Percentiles rank a stretch among this genome's conserved stretches.
These are phyloP conservation scores for Atherinomorus stipes DNA, from an alignment of 2,113 vertebrate species.

Conservation along the genomic window DNA sequence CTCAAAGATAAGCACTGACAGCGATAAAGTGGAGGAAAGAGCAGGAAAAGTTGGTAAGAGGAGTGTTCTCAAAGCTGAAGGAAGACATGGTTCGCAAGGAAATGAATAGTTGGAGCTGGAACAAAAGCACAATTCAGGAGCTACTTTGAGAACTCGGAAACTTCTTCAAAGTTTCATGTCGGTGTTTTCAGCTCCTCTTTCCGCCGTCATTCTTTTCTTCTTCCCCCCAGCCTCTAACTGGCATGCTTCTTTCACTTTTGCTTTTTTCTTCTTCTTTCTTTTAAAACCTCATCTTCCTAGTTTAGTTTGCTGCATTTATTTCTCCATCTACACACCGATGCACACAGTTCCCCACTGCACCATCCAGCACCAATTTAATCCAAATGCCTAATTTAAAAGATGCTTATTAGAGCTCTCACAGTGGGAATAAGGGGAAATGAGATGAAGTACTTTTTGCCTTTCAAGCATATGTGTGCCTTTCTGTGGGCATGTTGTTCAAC, in stretches of 20 bases:
- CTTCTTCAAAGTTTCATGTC: conserved; percentile 56
- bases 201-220: neutral
- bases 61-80: conserved; percentile 39
- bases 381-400: conserved; percentile 73
- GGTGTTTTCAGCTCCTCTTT: conserved; percentile 1
- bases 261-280: neutral
- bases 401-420: conserved; percentile 67
- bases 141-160: conserved; percentile 56
- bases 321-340: neutral
- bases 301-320: conserved; percentile 30
- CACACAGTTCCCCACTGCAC: neutral
- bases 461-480: conserved; percentile 1
- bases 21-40: conserved; percentile 45
- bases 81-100: conserved; percentile 48
- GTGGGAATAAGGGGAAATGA: conserved; percentile 46
- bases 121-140: conserved; percentile 55
- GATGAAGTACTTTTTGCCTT: conserved; percentile 28
- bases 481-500: neutral
- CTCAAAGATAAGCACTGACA: conserved; percentile 43
- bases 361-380: conserved; percentile 63
- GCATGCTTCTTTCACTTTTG: conserved; percentile 25
- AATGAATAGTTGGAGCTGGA: conserved; percentile 53
- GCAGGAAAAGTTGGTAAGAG: conserved; percentile 57
- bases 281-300: conserved; percentile 9
- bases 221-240: neutral